Conservation (phyloP, 2,113 vertebrate genomes). For the Oreochromis aureus region DNA sequence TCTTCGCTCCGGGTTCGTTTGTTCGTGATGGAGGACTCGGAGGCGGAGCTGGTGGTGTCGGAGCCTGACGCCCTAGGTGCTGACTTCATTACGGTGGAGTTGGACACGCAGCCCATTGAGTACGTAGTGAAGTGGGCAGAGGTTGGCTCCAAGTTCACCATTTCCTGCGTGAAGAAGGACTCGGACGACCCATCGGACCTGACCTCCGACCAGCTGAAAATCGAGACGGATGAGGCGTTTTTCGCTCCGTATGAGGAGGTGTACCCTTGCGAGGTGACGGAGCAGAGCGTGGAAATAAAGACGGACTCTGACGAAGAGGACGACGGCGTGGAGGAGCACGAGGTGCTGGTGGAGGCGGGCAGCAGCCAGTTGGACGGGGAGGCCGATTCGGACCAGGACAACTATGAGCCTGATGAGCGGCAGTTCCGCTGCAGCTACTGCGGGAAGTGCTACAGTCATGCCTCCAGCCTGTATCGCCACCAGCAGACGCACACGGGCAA, state of each 20-base stretch:
- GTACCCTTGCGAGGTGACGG: slow-evolving; percentile 68
- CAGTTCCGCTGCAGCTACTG: slow-evolving; percentile 66
- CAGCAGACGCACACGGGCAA: slow-evolving; percentile 58
- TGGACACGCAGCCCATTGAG: slow-evolving; percentile 76
- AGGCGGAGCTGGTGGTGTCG: slow-evolving; percentile 64
- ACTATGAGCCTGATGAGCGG: slow-evolving; percentile 40
- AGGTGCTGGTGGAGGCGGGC: slow-evolving; percentile 58
- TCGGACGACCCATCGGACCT: slow-evolving; percentile 58
- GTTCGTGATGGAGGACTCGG: slow-evolving; percentile 64
- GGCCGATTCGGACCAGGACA: slow-evolving; percentile 51
- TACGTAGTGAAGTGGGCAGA: slow-evolving; percentile 77
- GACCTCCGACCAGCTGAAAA: slow-evolving; percentile 63
- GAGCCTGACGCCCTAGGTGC: slow-evolving; percentile 69
- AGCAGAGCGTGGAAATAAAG: slow-evolving; percentile 69
- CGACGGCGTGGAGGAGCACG: slow-evolving; percentile 48
- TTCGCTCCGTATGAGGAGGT: slow-evolving; percentile 72
- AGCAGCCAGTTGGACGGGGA: slow-evolving; percentile 55
- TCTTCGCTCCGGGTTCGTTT: background rate
- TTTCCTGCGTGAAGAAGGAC: slow-evolving; percentile 73
- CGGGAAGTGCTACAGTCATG: slow-evolving; percentile 63
- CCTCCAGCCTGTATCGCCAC: slow-evolving; percentile 66
- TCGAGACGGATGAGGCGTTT: slow-evolving; percentile 66
- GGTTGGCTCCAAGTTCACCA: slow-evolving; percentile 73
- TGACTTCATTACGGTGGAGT: slow-evolving; percentile 75
- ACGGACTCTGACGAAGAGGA: slow-evolving; percentile 64